Evolutionary conservation across 92 coral and sea anemone genomes (phyloP).

Genomic region (Micromussa lordhowensis): DNA sequence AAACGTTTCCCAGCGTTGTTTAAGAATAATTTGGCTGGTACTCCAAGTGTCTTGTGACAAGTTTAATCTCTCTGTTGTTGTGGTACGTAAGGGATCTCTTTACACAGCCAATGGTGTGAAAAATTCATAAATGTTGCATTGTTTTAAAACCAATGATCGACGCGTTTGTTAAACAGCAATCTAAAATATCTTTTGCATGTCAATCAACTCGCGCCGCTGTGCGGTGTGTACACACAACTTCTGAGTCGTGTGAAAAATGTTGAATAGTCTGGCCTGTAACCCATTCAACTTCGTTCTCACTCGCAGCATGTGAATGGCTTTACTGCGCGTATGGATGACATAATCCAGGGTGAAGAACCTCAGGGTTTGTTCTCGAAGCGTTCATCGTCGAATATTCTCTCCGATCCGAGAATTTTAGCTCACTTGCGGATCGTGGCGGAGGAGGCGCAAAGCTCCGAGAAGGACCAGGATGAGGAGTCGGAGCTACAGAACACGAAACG

Average conservation of each 20-base stretch:
- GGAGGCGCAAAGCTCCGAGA: conserved; percentile 90
- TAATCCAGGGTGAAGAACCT: conserved; percentile 63
- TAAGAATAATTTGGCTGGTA: conserved; percentile 20
- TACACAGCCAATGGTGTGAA: conserved; percentile 23
- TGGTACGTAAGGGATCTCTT: conserved; percentile 3
- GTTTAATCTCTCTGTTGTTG: conserved; percentile 32
- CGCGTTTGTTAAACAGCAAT: conserved; percentile 30
- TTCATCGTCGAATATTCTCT: conserved; percentile 90
- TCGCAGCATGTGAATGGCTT: conserved; percentile 24
- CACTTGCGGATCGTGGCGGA: conserved; percentile 98
- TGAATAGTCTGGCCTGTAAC: background rate
- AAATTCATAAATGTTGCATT: conserved; percentile 37
- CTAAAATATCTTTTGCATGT: conserved; percentile 39
- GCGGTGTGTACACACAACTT: conserved; percentile 45
- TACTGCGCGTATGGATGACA: conserved; percentile 75
- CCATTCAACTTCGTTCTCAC: background rate
- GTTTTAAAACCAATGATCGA: conserved; percentile 37
- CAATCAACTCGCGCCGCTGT: conserved; percentile 34
- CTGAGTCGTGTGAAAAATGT: background rate
- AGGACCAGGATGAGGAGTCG: conserved; percentile 78
- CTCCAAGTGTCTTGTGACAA: conserved; percentile 9
- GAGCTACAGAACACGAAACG: conserved; percentile 87
- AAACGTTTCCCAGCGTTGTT: background rate
- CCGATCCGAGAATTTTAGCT: conserved; percentile 95
- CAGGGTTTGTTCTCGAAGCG: conserved; percentile 93